phyloP scores from a whole-genome alignment of 2,888 invertebrate species.

The Phortica magna region DNA sequence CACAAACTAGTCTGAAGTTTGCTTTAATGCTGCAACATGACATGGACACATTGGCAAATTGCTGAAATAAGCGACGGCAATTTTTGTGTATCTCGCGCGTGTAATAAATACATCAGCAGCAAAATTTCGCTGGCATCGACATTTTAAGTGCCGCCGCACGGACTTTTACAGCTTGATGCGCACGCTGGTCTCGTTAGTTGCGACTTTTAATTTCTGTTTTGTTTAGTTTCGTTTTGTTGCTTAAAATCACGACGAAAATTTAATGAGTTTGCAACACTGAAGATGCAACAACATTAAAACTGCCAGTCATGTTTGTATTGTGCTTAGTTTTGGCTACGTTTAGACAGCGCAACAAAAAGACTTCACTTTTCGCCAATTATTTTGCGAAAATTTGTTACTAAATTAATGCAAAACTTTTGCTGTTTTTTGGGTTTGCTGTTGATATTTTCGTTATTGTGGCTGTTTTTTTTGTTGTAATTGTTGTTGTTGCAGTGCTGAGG shows the following conservation, averaged over 20 bases:
- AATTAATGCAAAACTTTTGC: conserved; percentile 23
- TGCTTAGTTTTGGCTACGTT: background rate
- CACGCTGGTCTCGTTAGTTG: background rate
- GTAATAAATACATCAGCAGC: conserved; percentile 62
- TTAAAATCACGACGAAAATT: conserved; percentile 47
- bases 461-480: background rate
- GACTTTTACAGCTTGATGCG: conserved; percentile 55
- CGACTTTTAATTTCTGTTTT: background rate
- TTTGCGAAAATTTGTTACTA: conserved; percentile 64
- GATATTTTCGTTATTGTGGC: conserved; percentile 41
- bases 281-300: conserved; percentile 24
- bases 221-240: no score
- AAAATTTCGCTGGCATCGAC: conserved; percentile 56
- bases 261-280: conserved; percentile 59
- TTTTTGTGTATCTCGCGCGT: conserved; percentile 35
- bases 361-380: conserved; percentile 55
- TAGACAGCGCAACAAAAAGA: background rate
- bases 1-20: no score
- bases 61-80: conserved; percentile 20
- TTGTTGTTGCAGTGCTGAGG: background rate
- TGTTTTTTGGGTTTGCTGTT: conserved; percentile 32
- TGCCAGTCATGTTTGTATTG: conserved; percentile 26
- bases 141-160: conserved; percentile 58
- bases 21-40: no score
- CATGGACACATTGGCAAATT: no score